Percentiles rank a stretch among this genome's conserved stretches.
Evolutionary conservation across 2,113 vertebrate genomes (phyloP).

Genomic region (Ceyx melanurus): DNA sequence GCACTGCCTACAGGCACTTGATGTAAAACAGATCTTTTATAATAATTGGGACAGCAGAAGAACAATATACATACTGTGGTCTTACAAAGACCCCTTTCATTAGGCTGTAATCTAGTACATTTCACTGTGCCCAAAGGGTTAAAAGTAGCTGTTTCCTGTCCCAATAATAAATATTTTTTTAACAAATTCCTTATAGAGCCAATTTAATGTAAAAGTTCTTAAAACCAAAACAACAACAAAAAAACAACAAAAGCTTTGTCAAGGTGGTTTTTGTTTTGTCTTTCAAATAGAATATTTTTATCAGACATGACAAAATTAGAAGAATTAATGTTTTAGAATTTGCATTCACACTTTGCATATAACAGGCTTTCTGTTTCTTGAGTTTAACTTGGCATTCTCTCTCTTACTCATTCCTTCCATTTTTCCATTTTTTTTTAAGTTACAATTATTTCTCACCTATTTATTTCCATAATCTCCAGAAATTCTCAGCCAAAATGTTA

Average conservation of each 20-base stretch:
- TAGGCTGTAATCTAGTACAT: neutral
- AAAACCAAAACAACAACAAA: neutral
- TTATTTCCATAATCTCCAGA: neutral
- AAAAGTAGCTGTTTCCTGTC: neutral
- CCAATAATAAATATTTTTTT: neutral
- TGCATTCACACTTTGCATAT: neutral
- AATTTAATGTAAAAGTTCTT: neutral
- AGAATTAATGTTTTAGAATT: neutral
- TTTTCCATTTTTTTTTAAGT: neutral
- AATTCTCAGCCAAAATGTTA: neutral
- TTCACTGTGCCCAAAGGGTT: neutral
- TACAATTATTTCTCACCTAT: neutral
- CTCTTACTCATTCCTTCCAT: neutral
- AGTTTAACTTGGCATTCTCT: neutral
- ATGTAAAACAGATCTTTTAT: neutral
- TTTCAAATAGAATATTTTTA: neutral
- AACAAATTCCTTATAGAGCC: neutral
- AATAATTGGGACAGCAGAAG: neutral
- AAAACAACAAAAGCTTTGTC: neutral
- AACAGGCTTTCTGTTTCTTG: neutral
- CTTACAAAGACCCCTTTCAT: slow-evolving; percentile 8
- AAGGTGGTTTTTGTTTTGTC: neutral
- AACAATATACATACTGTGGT: neutral
- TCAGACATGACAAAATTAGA: neutral
- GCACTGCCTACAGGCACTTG: neutral